Evolutionary conservation across 1,140 invertebrate genomes (phyloP).

Genomic region (Drosophila eugracilis): DNA sequence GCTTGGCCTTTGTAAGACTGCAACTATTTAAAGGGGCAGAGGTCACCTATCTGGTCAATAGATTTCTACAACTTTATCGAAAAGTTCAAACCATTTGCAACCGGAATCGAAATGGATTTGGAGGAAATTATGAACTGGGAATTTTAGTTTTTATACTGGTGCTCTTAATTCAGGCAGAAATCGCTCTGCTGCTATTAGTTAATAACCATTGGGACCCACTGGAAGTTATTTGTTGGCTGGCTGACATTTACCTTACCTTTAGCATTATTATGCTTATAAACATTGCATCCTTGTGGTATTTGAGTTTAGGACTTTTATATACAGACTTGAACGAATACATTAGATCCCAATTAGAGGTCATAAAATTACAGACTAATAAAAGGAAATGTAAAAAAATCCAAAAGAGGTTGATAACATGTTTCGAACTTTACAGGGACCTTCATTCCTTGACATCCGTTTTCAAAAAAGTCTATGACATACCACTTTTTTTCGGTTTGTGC

Average conservation of each 20-base stretch:
- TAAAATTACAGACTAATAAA: background rate
- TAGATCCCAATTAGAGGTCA: background rate
- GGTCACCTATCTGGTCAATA: constrained; percentile 12
- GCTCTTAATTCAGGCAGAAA: constrained; percentile 1
- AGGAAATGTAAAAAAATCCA: background rate
- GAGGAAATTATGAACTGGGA: constrained; percentile 23
- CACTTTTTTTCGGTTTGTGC: constrained; percentile 23
- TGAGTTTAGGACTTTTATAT: constrained; percentile 31
- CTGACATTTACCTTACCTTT: constrained; percentile 8
- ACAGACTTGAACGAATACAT: constrained; percentile 33
- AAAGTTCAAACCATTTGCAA: constrained; percentile 1
- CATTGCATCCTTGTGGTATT: constrained; percentile 28
- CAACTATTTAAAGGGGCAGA: constrained; percentile 12
- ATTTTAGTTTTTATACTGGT: constrained; percentile 4
- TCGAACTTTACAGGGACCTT: constrained; percentile 41
- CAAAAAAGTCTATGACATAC: constrained; percentile 29
- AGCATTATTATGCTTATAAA: constrained; percentile 16
- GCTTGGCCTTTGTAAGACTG: constrained; percentile 16
- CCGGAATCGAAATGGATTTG: constrained; percentile 2
- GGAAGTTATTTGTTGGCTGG: background rate
- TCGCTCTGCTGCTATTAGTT: background rate
- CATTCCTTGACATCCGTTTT: constrained; percentile 11
- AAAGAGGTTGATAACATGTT: constrained; percentile 15
- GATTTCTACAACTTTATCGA: constrained; percentile 28
- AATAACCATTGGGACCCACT: rapidly evolving